Percentiles rank a stretch among this genome's conserved stretches.
phyloP scores from a whole-genome alignment of 2,797 vertebrate genomes.

The Sebastes taczanowskii region DNA sequence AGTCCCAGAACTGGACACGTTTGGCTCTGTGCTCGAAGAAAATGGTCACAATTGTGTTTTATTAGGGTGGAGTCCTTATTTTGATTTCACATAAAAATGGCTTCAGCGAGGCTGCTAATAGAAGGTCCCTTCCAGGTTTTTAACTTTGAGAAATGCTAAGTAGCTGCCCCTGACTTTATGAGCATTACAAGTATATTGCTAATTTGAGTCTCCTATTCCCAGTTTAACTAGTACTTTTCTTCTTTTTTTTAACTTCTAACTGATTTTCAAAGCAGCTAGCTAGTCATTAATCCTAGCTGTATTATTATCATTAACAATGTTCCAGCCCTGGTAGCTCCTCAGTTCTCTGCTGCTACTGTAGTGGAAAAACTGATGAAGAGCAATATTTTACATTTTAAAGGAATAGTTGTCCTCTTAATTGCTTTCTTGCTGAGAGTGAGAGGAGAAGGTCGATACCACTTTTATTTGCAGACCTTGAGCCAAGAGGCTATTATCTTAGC shows the following conservation, averaged over 20 bases:
- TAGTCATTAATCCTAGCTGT: neutral
- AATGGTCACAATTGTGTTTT: constrained; percentile 70
- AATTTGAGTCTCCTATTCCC: constrained; percentile 29
- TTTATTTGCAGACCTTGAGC: neutral
- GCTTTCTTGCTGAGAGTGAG: neutral
- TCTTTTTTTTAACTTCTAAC: neutral
- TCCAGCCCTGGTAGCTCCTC: neutral
- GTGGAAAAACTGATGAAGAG: neutral
- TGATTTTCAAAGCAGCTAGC: constrained; percentile 15
- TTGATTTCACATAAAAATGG: constrained; percentile 65
- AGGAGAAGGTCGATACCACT: neutral
- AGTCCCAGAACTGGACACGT: constrained; percentile 49
- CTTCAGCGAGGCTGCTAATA: constrained; percentile 59
- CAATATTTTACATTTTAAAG: neutral
- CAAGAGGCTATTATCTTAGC: neutral
- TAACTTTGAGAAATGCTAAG: constrained; percentile 62
- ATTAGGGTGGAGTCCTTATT: constrained; percentile 69
- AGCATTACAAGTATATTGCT: constrained; percentile 45
- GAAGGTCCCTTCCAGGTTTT: constrained; percentile 67
- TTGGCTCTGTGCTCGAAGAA: constrained; percentile 64
- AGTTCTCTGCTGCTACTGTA: neutral
- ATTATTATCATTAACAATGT: neutral
- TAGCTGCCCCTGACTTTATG: constrained; percentile 57
- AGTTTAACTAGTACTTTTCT: neutral
- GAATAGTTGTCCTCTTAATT: neutral